A percentile compares a stretch with the other conserved stretches of the same genome.
Conservation (phyloP, 2,888 invertebrate genomes). For the Acrocyrtus sp. region DNA sequence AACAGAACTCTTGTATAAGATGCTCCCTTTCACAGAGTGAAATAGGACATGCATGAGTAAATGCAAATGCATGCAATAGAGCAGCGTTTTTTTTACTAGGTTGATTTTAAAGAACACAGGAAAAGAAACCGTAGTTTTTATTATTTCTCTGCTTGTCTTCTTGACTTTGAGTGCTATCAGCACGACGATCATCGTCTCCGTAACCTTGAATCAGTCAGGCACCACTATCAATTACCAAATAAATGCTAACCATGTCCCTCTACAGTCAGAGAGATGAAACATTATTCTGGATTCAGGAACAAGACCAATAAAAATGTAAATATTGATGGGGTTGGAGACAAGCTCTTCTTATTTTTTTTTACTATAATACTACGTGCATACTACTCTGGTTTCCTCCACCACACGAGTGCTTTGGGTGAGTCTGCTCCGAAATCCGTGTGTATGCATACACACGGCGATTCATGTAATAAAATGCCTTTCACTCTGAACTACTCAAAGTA, state of each 20-base stretch:
- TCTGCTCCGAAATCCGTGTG: too few relatives aligned
- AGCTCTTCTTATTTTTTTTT: too few relatives aligned
- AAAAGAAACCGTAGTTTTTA: constrained; percentile 53
- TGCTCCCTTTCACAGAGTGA: constrained; percentile 33
- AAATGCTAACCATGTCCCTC: constrained; percentile 5
- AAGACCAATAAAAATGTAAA: constrained; percentile 56
- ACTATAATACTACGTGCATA: background rate
- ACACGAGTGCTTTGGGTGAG: too few relatives aligned
- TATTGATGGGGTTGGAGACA: constrained; percentile 39
- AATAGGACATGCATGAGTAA: constrained; percentile 38
- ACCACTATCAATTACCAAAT: constrained; percentile 34
- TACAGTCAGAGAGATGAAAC: constrained; percentile 23
- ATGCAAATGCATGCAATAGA: constrained; percentile 20
- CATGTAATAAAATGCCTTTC: constrained; percentile 31
- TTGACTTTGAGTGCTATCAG: constrained; percentile 34
- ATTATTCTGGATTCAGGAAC: constrained; percentile 47
- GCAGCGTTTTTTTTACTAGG: constrained; percentile 40
- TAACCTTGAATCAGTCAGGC: constrained; percentile 51
- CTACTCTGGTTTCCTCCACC: too few relatives aligned
- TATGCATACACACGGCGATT: too few relatives aligned
- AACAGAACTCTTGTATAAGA: background rate
- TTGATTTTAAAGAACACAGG: constrained; percentile 42
- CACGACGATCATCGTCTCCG: constrained; percentile 29
- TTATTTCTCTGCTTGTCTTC: constrained; percentile 30
- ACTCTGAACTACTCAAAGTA: constrained; percentile 23